These are phyloP conservation scores for Kryphioiulus occultus DNA, from an alignment of 2,888 invertebrate genomes.

Conservation along the genomic window DNA sequence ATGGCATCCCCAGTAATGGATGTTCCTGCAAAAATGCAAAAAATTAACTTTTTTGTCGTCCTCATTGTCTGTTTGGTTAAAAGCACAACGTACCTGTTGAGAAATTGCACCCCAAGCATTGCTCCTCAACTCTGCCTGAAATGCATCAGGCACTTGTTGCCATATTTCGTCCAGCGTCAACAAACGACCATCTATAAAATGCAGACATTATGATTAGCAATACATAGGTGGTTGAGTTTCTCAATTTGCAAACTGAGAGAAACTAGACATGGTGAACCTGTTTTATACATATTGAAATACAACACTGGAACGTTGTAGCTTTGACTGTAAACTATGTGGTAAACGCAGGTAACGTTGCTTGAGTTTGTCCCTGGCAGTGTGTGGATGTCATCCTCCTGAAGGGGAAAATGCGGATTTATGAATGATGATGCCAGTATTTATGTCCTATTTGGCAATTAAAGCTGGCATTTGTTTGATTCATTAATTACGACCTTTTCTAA, in stretches of 20 bases:
- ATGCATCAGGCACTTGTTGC: constrained; percentile 45
- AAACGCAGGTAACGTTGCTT: constrained; percentile 58
- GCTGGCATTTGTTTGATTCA: too few species aligned
- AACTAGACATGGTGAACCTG: constrained; percentile 53
- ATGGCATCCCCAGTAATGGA: constrained; percentile 60
- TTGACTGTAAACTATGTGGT: constrained; percentile 62
- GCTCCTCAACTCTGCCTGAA: constrained; percentile 35
- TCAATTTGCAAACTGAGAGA: not conserved
- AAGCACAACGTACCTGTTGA: constrained; percentile 30
- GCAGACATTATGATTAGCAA: not conserved
- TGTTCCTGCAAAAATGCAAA: constrained; percentile 59
- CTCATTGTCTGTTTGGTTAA: not conserved
- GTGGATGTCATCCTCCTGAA: not conserved
- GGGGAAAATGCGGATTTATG: not conserved
- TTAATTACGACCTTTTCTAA: too few species aligned
- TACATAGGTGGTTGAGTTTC: not conserved
- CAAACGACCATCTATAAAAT: constrained; percentile 47
- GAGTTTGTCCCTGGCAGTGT: not conserved
- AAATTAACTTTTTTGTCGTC: not conserved
- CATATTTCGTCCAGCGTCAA: constrained; percentile 47
- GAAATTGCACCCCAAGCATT: constrained; percentile 48
- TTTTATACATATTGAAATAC: constrained; percentile 61
- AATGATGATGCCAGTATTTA: too few species aligned
- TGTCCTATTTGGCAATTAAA: too few species aligned
- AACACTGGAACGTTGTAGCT: constrained; percentile 63